Evolutionary conservation across 1,140 invertebrate genomes (phyloP), one percentile per base, ranked within the genome.

Genomic region (Orussus abietinus): DNA sequence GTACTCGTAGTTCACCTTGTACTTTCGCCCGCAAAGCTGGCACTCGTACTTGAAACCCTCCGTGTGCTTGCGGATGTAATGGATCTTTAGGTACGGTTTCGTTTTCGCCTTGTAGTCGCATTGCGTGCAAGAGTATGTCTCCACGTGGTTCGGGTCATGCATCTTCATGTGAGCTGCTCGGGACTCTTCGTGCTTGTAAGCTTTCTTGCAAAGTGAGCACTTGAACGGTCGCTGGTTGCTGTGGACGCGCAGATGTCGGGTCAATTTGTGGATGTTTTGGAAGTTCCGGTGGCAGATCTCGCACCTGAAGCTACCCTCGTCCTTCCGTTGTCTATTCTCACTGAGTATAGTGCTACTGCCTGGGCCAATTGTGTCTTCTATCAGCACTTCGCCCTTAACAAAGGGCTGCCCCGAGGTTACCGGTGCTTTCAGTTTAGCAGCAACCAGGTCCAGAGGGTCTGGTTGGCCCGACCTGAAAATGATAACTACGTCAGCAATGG

Each of bases 1-100:
- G 3, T 75, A 54, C 17, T 76, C 72, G 33, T 68, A 58, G 15
- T 66, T 60, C 47, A 75, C 62, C 21, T 65, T 54, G 44, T 78
- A 80, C 25, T 58, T 60, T 45, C 75, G 73, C 2, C 66, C 59
- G 47, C 78, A 80, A 4, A 66, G 61, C 1, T 75, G 70, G 46
- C 80, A 83, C 1, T 66, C 58, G 44, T 75, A 82, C 4, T 77
- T 78, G 53, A 80, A 80, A 30, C 78, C 75, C 0, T 63, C 67
- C 0, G 75, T 76, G 55, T 80, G 78, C 25, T 75, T 74, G 9
- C 77, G 50, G 17, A 58, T 62, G 26, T 51, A 52, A 42, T 78
- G 76, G 2, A 67, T 53, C 30, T 66, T 64, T 15, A 77, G 55
- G 50, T 64, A 70, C 51, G 69, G 74, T 49, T 76, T 77, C 19